Percentiles rank a stretch among this genome's conserved stretches.
Evolutionary conservation across 2,888 invertebrate species (phyloP).

Genomic region (Pseudococcus viburni): DNA sequence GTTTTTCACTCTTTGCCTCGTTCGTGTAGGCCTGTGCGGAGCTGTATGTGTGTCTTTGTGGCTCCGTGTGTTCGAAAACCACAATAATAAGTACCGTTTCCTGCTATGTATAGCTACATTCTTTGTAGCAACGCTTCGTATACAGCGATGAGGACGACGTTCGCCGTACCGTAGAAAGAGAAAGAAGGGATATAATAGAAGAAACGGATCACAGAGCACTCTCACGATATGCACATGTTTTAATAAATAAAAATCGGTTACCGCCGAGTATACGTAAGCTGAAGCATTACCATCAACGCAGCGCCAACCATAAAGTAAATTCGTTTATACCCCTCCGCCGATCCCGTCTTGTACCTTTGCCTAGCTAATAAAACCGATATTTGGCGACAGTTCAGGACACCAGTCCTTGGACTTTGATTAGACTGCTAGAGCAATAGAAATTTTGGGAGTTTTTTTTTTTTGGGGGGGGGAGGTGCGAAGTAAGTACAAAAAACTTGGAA

Average conservation of each 20-base stretch:
- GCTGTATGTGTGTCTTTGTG: no score
- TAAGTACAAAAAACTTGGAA: no score
- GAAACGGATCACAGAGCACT: conserved; percentile 61
- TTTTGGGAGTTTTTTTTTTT: no score
- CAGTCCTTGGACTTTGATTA: no score
- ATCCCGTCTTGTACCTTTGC: no score
- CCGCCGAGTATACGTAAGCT: neutral
- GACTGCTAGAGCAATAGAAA: no score
- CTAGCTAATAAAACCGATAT: no score
- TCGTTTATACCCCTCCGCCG: no score
- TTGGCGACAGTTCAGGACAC: no score
- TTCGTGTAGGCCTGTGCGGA: neutral
- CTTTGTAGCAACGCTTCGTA: neutral
- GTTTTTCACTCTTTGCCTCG: neutral
- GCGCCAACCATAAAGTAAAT: no score
- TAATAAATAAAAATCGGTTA: conserved; percentile 14
- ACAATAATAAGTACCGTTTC: conserved; percentile 64
- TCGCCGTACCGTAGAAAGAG: neutral
- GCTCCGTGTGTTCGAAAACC: conserved; percentile 43
- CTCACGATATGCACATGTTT: conserved; percentile 55
- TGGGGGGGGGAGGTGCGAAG: no score
- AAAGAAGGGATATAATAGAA: neutral
- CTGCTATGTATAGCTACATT: conserved; percentile 33
- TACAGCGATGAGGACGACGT: neutral
- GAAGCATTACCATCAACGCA: no score